Evolutionary conservation across 2,888 invertebrate species (phyloP), one percentile per base, ranked within the genome.

Genomic region (Platycheirus albimanus): DNA sequence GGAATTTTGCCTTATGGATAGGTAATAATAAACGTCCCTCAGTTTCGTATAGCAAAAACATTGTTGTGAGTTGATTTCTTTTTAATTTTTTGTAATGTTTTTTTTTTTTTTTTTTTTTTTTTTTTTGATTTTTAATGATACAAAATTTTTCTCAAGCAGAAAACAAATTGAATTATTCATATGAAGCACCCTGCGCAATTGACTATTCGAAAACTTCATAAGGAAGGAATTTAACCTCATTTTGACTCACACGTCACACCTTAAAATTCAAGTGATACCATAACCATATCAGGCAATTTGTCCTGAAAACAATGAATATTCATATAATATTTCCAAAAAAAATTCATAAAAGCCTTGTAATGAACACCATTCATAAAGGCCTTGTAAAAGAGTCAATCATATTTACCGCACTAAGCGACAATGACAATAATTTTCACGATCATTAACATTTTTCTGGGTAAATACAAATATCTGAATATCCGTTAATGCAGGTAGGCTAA

Each of bases 401-500:
- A 28, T 17, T 17, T 24, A 24, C 47, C 20, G 2, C 47, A 20
- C 17, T 33, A 17, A 52, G 17, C 20, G 36, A 38, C 38, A 20
- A 11, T 20, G 38, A 20, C 19, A 36, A 19, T 36, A 38, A 20
- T 38, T 41, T 7, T 11, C 24, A 58, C 4, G 58, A 41, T 58
- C 24, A 58, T 58, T 58, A 41, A 24, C 13, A 41, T 38, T 56
- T 56, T 56, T 6, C 24, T 3, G 15, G 13, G 38, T 24, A 45
- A 19, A 45, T 38, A 38, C 1, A 19, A 0, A 20, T 5, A n/a
- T 24, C 15, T 58, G 13, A 24, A 28, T 58, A 61, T 61, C 45
- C 30, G 61, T 61, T 61, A 45, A 61, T 45, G 41, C 30, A 45
- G 61, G 51, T 79, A 56, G 10, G 11, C 15, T 69, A 63, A 69